phyloP scores from a whole-genome alignment of 2,797 vertebrate genomes.

The Artibeus jamaicensis region DNA sequence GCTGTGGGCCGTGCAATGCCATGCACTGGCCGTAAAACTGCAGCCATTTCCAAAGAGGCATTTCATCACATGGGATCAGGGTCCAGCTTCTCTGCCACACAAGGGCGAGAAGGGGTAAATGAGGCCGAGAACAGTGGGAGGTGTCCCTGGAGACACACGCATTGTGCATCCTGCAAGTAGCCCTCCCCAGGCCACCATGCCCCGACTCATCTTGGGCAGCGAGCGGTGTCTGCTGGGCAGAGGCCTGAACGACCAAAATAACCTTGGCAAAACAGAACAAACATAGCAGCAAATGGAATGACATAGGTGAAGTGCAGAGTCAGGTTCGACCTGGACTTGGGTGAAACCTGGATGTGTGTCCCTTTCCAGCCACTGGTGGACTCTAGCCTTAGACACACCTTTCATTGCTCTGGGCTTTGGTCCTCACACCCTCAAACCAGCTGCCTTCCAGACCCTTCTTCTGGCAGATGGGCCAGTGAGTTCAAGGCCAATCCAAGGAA shows the following conservation, averaged over 20 bases:
- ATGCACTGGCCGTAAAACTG: fast-evolving
- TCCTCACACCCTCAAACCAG: not conserved
- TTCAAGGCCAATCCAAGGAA: not conserved
- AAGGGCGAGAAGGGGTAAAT: not conserved
- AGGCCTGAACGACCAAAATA: not conserved
- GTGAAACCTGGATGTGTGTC: not conserved
- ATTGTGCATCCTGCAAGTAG: not conserved
- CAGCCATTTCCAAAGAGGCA: not conserved
- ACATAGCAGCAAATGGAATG: not conserved
- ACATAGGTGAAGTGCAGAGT: not conserved
- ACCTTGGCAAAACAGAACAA: not conserved
- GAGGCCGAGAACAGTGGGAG: not conserved
- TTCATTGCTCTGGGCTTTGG: not conserved
- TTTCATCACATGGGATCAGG: not conserved
- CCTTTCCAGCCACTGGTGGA: not conserved
- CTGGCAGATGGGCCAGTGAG: not conserved
- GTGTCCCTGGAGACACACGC: not conserved
- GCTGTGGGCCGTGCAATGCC: fast-evolving
- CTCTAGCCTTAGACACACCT: not conserved
- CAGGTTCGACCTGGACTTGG: not conserved
- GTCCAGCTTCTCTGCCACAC: not conserved
- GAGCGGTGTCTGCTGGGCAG: not conserved
- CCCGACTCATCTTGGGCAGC: not conserved
- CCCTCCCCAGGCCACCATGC: not conserved
- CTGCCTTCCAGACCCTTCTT: not conserved